Evolutionary conservation across 2,113 vertebrate genomes (phyloP).

Genomic region (Acanthisitta chloris): DNA sequence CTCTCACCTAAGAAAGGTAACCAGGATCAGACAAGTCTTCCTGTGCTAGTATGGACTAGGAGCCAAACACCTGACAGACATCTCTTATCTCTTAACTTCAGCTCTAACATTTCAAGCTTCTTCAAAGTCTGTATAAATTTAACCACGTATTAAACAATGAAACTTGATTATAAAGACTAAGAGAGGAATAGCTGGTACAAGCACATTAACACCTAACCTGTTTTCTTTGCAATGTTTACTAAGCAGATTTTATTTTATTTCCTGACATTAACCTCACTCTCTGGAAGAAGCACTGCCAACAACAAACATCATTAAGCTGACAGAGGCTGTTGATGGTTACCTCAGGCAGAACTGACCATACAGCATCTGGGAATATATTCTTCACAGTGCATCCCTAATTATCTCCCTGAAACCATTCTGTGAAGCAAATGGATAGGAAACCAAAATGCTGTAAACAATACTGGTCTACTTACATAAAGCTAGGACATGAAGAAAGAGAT

Average conservation of each 20-base stretch:
- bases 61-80: neutral
- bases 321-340: neutral
- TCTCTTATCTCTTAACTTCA: neutral
- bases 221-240: neutral
- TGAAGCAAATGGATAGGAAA: neutral
- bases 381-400: neutral
- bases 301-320: neutral
- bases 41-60: neutral
- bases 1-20: neutral
- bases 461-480: neutral
- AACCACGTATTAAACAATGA: fast-evolving
- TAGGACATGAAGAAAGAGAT: neutral
- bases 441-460: neutral
- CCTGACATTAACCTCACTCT: neutral
- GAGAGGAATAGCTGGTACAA: neutral
- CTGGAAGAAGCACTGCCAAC: neutral
- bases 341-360: neutral
- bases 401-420: neutral
- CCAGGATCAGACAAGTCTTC: neutral
- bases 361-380: neutral
- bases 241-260: neutral
- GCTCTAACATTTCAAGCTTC: neutral
- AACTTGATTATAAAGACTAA: neutral
- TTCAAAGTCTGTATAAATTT: neutral
- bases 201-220: neutral